Base-by-base conservation (phyloP, 2,888 invertebrate species). In the Drosophila anomalata region DNA sequence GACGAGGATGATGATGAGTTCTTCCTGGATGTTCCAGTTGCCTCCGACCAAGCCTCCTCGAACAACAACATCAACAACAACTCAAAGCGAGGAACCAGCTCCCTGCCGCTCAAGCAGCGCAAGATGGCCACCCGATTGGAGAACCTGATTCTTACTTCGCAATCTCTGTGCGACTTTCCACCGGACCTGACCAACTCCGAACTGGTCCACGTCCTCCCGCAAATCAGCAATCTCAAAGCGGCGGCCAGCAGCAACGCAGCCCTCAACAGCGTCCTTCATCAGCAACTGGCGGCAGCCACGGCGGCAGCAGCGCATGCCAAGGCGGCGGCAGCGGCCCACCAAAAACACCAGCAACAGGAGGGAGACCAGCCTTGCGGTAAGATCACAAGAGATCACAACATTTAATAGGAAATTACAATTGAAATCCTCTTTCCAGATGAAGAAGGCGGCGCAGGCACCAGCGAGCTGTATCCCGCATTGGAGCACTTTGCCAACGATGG, bases 131-230 rank as follows among this genome's bases (percentile, higher is more conserved):
- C 90, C 58, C 84, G 89, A 33, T 71, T 91, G 47, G 91, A 91
- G 57, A 91, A 91, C 67, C 74, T 91, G 8, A 91, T 91, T 54
- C 79, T 90, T 17, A 81, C 90, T 8, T 85, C 91, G 9, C 91
- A 91, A 62, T 89, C 91, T 4, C 67, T 92, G 46, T 90, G 91
- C 53, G 92, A 92, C 60, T 90, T 91, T 67, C 90, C 92, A 46
- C 89, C 89, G 55, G 92, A 91, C 75, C 78, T 91, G 39, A 86
- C 81, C 69, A 86, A 89, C 51, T 82, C 90, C 8, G 92, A 92
- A 61, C 86, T 92, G 44, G 89, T 91, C 54, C 90, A 91, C 46
- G 90, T 91, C 39, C 83, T 91, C 55, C 91, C 91, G 22, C 90
- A 89, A 60, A 90, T 89, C 57, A 82, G 87, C 60, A 90, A 90